A percentile compares a stretch with the other conserved stretches of the same genome.
These are phyloP conservation scores for Torymus texanus DNA, from an alignment of 2,888 invertebrate genomes.

Conservation along the genomic window DNA sequence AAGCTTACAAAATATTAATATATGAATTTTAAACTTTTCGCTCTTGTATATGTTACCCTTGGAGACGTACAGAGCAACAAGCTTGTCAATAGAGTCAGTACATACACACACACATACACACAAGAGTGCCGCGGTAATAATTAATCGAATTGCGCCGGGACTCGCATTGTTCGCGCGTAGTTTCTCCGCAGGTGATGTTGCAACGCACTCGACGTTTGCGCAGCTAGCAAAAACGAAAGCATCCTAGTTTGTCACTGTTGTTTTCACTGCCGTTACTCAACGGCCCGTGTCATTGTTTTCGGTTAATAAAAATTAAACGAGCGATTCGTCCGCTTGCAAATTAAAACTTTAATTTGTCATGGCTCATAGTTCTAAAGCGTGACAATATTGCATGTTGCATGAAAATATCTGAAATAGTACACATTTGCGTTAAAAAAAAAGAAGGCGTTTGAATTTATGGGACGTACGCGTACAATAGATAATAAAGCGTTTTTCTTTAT, in stretches of 20 bases:
- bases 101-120: background rate
- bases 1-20: too few species aligned
- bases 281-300: background rate
- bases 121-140: background rate
- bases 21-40: too few species aligned
- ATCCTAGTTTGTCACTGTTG: background rate
- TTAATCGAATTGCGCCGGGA: background rate
- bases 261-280: background rate
- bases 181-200: conserved; percentile 20
- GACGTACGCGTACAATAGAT: too few species aligned
- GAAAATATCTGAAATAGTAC: too few species aligned
- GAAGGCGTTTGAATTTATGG: too few species aligned
- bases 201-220: background rate
- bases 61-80: background rate
- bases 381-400: too few species aligned
- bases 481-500: too few species aligned
- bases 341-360: too few species aligned
- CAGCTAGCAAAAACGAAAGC: background rate
- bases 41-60: too few species aligned
- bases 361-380: too few species aligned
- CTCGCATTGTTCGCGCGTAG: background rate
- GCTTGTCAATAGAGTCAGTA: conserved; percentile 6
- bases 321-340: too few species aligned
- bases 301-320: conserved; percentile 3
- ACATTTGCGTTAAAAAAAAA: too few species aligned